phyloP scores from a whole-genome alignment of 2,113 vertebrate species.

The Polypterus bichir region DNA sequence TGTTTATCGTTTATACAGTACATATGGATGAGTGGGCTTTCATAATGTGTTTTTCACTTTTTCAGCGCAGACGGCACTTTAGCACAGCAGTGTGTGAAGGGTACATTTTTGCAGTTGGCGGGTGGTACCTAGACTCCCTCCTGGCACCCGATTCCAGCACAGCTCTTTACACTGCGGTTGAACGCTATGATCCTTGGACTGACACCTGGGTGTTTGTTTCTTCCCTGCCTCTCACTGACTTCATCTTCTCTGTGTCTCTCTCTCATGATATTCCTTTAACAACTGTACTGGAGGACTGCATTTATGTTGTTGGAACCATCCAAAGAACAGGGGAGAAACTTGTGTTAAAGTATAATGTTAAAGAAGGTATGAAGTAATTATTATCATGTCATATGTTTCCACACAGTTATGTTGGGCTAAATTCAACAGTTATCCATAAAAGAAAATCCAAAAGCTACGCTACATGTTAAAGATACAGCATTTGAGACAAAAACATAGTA shows the following conservation, averaged over 20 bases:
- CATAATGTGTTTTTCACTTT: neutral
- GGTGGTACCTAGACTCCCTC: conserved; percentile 58
- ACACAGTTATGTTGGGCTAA: too few species aligned
- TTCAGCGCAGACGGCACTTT: conserved; percentile 54
- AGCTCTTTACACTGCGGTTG: conserved; percentile 49
- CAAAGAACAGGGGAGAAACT: conserved; percentile 55
- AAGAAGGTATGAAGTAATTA: conserved; percentile 27
- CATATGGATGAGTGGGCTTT: too few species aligned
- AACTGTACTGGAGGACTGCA: conserved; percentile 29
- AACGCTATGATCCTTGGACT: conserved; percentile 52
- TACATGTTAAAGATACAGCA: too few species aligned
- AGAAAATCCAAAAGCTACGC: too few species aligned
- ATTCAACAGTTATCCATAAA: too few species aligned
- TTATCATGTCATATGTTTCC: too few species aligned
- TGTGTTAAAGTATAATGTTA: conserved; percentile 44
- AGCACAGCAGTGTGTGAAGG: conserved; percentile 49
- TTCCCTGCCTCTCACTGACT: conserved; percentile 50
- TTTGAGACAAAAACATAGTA: too few species aligned
- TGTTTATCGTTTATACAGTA: too few species aligned
- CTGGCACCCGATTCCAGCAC: conserved; percentile 51
- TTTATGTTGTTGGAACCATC: conserved; percentile 53
- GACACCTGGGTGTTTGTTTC: conserved; percentile 51
- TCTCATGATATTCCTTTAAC: conserved; percentile 54
- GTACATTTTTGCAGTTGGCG: conserved; percentile 51
- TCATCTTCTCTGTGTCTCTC: conserved; percentile 52